phyloP scores from a whole-genome alignment of 2,113 vertebrate genomes.

The Bos javanicus region DNA sequence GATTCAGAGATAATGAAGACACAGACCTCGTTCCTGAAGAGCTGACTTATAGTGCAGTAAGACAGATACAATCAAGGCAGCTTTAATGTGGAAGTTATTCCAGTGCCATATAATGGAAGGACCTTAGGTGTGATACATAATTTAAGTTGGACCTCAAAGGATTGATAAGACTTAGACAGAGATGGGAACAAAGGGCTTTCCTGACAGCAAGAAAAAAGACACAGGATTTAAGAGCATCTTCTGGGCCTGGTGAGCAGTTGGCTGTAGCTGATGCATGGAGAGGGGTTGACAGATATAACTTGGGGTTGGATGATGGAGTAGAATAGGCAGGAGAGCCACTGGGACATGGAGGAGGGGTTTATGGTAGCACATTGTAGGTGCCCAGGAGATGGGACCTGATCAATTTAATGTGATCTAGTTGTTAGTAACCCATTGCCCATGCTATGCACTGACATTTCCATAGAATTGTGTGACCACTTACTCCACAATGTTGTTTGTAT shows the following conservation, averaged over 20 bases:
- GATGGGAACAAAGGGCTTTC: background rate
- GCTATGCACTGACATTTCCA: fast-evolving
- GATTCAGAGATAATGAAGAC: background rate
- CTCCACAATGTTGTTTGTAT: background rate
- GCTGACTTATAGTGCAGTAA: background rate
- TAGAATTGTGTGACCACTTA: background rate
- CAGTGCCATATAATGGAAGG: background rate
- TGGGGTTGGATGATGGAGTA: background rate
- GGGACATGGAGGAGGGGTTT: background rate
- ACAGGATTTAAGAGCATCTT: background rate
- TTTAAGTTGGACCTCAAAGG: background rate
- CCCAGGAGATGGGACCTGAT: background rate
- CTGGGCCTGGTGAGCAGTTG: background rate
- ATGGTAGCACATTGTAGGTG: background rate
- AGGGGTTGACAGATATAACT: fast-evolving
- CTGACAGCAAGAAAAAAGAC: background rate
- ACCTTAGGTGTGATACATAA: background rate
- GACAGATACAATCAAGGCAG: background rate
- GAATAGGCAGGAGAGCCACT: background rate
- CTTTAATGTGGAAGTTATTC: background rate
- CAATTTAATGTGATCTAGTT: background rate
- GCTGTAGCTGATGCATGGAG: background rate
- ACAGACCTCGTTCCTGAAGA: background rate
- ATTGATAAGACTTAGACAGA: background rate
- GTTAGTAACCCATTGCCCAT: background rate